A percentile compares a stretch with the other conserved stretches of the same genome.
Evolutionary conservation across 1,140 invertebrate species (phyloP).

Genomic region (Temnothorax nylanderi): DNA sequence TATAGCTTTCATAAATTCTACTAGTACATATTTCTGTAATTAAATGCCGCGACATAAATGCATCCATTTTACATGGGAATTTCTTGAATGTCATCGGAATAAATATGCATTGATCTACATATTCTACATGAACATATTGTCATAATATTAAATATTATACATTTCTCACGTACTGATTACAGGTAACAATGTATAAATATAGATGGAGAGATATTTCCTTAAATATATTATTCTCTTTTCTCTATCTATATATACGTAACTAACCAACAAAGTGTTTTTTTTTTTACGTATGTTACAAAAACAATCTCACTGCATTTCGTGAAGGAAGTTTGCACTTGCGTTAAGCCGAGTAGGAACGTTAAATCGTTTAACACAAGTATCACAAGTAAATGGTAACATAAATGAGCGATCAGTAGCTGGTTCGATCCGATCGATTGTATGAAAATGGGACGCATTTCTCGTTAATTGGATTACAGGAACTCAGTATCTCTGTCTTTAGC

Average conservation of each 20-base stretch:
- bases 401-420: not conserved
- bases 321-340: slow-evolving; percentile 21
- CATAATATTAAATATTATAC: not conserved
- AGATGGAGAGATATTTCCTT: not conserved
- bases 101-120: slow-evolving; percentile 1
- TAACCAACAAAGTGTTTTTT: slow-evolving; percentile 22
- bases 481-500: not conserved
- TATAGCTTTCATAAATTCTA: not conserved
- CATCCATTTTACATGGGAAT: not conserved
- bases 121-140: not conserved
- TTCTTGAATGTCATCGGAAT: slow-evolving; percentile 16
- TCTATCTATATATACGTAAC: slow-evolving; percentile 10
- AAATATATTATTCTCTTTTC: slow-evolving; percentile 46
- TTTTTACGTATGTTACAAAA: slow-evolving; percentile 23
- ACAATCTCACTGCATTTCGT: not conserved
- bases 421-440: not conserved
- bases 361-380: slow-evolving; percentile 52
- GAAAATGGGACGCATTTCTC: not conserved
- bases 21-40: not conserved
- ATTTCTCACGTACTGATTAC: slow-evolving; percentile 21
- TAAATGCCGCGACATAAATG: not conserved
- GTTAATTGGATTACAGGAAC: slow-evolving; percentile 44
- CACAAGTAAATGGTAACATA: slow-evolving; percentile 23
- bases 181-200: slow-evolving; percentile 9
- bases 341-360: slow-evolving; percentile 64